Base-by-base conservation (phyloP, 2,113 vertebrate species). In the Calidris pugnax region DNA sequence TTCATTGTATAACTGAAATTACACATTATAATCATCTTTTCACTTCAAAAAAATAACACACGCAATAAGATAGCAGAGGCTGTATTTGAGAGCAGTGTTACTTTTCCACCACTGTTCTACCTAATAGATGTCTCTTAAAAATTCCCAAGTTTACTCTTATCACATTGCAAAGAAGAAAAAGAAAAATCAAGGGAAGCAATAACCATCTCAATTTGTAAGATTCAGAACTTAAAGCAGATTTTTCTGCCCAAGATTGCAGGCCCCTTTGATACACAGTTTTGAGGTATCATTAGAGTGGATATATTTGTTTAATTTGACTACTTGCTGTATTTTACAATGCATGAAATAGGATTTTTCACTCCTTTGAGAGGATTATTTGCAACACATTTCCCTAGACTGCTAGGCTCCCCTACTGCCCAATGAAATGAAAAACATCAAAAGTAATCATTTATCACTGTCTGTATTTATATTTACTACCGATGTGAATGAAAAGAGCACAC, bases 231-330 rank as follows among this genome's bases (percentile, higher is more conserved):
- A 11, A 75, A 71, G 56, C 23, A 89, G 32, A 57, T 86, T 87
- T 87, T 89, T 67, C 55, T 28, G n/a, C n/a, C 8, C 1, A 1
- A 85, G 63, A 60, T 28, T 67, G 35, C 26, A 81, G 56, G 51
- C 18, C 87, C n/a, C n/a, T 67, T 59, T 81, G 45, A 48, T 66
- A 74, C 21, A 59, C 16, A 41, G 32, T 77, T 86, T 45, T 84
- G 47, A 92, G 72, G 60, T 33, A 50, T 21, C 59, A 67, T 88
- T 60, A 63, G 13, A 89, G 14, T 55, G 33, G n/a, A 87, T 63
- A 30, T 77, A 84, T 71, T 92, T 90, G 56, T 90, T 94, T 84
- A 88, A 90, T 89, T 94, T 91, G 87, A 84, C 62, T 81, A 39
- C 57, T 81, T 92, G 67, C 32, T 80, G 2, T 73, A 88, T 92